Evolutionary conservation across 2,888 invertebrate species (phyloP), one percentile per base, ranked within the genome.

Genomic region (Ormyrus rosae): DNA sequence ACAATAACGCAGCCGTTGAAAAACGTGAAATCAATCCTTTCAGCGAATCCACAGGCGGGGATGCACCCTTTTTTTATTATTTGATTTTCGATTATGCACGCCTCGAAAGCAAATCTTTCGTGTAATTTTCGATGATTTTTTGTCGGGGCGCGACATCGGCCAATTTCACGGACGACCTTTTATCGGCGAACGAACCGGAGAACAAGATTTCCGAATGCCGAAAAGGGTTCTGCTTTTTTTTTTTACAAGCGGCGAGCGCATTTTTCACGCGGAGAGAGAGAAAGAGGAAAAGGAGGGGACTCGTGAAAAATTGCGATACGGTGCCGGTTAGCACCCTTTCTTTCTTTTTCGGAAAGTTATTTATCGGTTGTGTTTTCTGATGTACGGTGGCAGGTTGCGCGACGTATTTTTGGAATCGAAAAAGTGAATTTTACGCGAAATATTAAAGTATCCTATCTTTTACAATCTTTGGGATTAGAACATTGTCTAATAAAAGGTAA

Each of bases 81-180:
- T 90, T 90, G 90, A 90, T 90, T 86, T 89, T 87, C 83, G 80
- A 90, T 90, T 90, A 82, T 86, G 61, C 88, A 90, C 89, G 89
- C 89, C 84, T 84, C 84, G 86, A 81, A 85, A 85, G 78, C 87
- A 88, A 90, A 90, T 90, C 88, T 88, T 86, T 90, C 89, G 88
- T 90, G 89, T 89, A 89, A 90, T 90, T 89, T 87, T 85, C 88
- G 85, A 89, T 89, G 87, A 88, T 83, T 86, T 84, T 83, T 72
- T 82, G 13, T 67, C 63, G 61, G 65, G 77, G 10, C 70, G 73
- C n/a, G 34, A 56, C 64, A 55, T 65, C 65, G 69, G 55, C 8
- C 64, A 60, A 81, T 82, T 82, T 82, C 79, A 79, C 79, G 79
- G 64, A 34, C 69, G 75, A 82, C 83, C 83, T 84, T 85, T 86